Base-by-base conservation (phyloP, 1,140 invertebrate genomes). In the Heterodera schachtii region DNA sequence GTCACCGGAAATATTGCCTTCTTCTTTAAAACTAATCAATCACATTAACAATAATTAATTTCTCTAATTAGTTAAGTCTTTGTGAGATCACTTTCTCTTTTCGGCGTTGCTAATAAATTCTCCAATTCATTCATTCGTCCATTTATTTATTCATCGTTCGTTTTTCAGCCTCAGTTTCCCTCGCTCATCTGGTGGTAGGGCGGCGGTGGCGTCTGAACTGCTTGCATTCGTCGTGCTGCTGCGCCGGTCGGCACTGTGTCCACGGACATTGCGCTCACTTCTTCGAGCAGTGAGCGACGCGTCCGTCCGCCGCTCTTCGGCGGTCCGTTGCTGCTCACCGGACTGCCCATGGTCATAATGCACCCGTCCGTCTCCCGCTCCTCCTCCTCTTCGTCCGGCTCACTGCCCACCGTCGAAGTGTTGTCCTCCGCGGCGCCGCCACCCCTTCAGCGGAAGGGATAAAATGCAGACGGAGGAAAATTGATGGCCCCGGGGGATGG, bases 391-490 rank as follows among this genome's bases (percentile, higher is more conserved):
- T 16, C 69, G 9, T 41, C 69, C 69, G 8, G 31, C 31, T 46
- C 69, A 46, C 69, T 71, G 69, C 19, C n/a, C 69, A 71, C 69
- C 21, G 69, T 71, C 31, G 69, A 71, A 8, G 69, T 71, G 44
- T 46, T 46, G 69, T 46, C 69, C 41, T 46, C 31, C 41, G 41
- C 69, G 31, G 19, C 31, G 21, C 31, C 31, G 31, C 19, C 21
- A 2, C 11, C 11, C 6, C 49, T 52, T 52, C 11, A 8, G 49
- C 11, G 11, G 6, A 8, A 8, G 49, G 2, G 49, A 52, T 49
- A 49, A 6, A 49, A n/a, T n/a, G n/a, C n/a, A n/a, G n/a, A n/a
- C n/a, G n/a, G n/a, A n/a, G n/a, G 31, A 31, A 31, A 31, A 31
- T 31, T 1, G n/a, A 31, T 31, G 31, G 31, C 31, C 31, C 31